Evolutionary conservation across 2,113 vertebrate genomes (phyloP).

Genomic region (Saguinus imperator): DNA sequence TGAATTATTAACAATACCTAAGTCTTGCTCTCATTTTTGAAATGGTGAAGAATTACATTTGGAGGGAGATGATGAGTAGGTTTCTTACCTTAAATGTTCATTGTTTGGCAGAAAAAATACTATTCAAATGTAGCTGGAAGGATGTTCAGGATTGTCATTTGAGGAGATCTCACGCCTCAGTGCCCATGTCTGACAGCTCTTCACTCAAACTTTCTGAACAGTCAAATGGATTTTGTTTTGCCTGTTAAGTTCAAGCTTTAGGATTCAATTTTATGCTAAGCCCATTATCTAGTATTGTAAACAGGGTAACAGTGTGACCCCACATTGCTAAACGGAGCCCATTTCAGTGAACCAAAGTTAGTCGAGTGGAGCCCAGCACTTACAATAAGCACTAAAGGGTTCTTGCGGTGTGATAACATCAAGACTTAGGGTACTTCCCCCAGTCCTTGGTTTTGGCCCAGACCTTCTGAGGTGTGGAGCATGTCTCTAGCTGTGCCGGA

Average conservation of each 20-base stretch:
- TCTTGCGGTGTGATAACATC: neutral
- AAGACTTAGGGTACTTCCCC: neutral
- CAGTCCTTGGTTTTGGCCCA: rapidly evolving
- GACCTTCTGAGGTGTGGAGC: neutral
- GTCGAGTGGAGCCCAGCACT: neutral
- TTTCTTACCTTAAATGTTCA: slow-evolving; percentile 59
- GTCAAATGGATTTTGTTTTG: slow-evolving; percentile 29
- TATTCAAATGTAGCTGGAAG: slow-evolving; percentile 38
- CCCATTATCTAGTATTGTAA: neutral
- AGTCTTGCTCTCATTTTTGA: slow-evolving; percentile 41
- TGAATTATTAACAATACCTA: slow-evolving; percentile 70
- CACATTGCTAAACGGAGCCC: neutral
- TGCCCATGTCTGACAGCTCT: slow-evolving; percentile 53
- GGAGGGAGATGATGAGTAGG: slow-evolving; percentile 41
- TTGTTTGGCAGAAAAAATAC: slow-evolving; percentile 55
- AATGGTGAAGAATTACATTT: slow-evolving; percentile 9
- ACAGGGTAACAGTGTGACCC: neutral
- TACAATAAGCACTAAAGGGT: rapidly evolving
- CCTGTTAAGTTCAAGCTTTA: neutral
- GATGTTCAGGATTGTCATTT: slow-evolving; percentile 40
- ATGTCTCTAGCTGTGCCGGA: neutral
- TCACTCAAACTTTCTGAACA: slow-evolving; percentile 47
- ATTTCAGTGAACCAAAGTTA: neutral
- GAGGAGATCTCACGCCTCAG: slow-evolving; percentile 20
- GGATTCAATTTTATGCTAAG: neutral